Percentiles rank a stretch among this genome's conserved stretches.
Evolutionary conservation across 2,888 invertebrate species (phyloP).

Genomic region (Coelogynopora nodosa): DNA sequence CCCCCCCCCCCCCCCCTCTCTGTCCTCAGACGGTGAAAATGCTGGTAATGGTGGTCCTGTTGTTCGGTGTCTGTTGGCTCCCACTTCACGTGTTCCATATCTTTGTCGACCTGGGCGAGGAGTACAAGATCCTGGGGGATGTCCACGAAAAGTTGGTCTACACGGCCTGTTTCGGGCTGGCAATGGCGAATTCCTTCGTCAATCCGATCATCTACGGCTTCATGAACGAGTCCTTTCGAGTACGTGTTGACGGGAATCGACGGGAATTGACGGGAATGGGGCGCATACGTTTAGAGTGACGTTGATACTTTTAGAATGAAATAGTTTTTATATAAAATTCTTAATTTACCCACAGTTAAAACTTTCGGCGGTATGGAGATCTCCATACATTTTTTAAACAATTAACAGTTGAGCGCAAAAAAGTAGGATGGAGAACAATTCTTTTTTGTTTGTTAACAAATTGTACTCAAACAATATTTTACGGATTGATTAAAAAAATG

Average conservation of each 20-base stretch:
- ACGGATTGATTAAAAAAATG: no score
- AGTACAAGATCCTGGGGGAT: neutral
- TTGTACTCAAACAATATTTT: no score
- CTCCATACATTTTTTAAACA: no score
- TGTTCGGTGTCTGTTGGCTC: conserved; percentile 58
- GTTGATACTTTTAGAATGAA: no score
- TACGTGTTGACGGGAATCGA: conserved; percentile 51
- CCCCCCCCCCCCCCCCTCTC: neutral
- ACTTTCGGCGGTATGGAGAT: no score
- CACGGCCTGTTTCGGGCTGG: conserved; percentile 55
- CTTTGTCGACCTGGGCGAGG: conserved; percentile 51
- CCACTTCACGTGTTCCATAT: conserved; percentile 57
- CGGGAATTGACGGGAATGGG: no score
- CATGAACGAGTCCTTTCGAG: conserved; percentile 57
- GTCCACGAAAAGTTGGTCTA: conserved; percentile 49
- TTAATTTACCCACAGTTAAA: no score
- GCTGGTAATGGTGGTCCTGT: conserved; percentile 55
- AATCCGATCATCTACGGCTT: conserved; percentile 57
- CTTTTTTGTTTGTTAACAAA: no score
- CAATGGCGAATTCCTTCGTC: conserved; percentile 58
- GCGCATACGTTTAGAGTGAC: no score
- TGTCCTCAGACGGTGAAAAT: conserved; percentile 57
- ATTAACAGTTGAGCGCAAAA: no score
- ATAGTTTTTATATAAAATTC: no score
- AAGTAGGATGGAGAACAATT: no score